A percentile compares a stretch with the other conserved stretches of the same genome.
These are phyloP conservation scores for Poeciliopsis turrubarensis DNA, from an alignment of 2,113 vertebrate species.

Conservation along the genomic window DNA sequence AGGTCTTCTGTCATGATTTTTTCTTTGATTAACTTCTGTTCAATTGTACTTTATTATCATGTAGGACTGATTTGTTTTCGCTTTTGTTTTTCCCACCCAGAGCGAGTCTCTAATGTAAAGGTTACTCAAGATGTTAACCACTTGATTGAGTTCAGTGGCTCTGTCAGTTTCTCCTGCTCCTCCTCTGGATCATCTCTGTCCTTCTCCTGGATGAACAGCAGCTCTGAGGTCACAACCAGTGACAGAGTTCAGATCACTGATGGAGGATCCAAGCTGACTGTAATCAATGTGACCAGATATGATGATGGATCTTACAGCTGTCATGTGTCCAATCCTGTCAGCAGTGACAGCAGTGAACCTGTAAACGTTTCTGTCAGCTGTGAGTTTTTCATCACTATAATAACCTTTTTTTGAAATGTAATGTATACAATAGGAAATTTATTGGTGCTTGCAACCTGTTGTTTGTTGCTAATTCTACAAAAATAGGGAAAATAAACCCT, in stretches of 20 bases:
- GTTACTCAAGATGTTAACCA: neutral
- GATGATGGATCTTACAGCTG: constrained; percentile 50
- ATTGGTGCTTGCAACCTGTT: too few relatives aligned
- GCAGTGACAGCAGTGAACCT: constrained; percentile 5
- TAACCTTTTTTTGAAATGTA: too few relatives aligned
- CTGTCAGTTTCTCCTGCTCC: constrained; percentile 45
- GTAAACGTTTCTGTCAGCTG: constrained; percentile 15
- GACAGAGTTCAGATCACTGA: constrained; percentile 60
- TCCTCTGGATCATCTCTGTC: constrained; percentile 51
- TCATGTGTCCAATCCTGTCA: constrained; percentile 28
- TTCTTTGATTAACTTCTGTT: too few relatives aligned
- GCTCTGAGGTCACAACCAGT: constrained; percentile 50
- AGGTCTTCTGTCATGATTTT: too few relatives aligned
- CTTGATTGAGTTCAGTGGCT: constrained; percentile 40
- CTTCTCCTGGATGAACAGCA: constrained; percentile 66
- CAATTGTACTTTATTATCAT: neutral
- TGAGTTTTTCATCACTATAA: neutral
- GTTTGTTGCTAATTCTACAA: too few relatives aligned
- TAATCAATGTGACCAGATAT: constrained; percentile 51
- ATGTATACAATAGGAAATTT: too few relatives aligned
- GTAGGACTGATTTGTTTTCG: neutral
- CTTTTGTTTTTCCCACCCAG: neutral
- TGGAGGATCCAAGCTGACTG: constrained; percentile 38
- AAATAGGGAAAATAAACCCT: too few relatives aligned
- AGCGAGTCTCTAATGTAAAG: neutral